A percentile compares a stretch with the other conserved stretches of the same genome.
Conservation (phyloP, 2,888 invertebrate species). For the Coenonympha glycerion region DNA sequence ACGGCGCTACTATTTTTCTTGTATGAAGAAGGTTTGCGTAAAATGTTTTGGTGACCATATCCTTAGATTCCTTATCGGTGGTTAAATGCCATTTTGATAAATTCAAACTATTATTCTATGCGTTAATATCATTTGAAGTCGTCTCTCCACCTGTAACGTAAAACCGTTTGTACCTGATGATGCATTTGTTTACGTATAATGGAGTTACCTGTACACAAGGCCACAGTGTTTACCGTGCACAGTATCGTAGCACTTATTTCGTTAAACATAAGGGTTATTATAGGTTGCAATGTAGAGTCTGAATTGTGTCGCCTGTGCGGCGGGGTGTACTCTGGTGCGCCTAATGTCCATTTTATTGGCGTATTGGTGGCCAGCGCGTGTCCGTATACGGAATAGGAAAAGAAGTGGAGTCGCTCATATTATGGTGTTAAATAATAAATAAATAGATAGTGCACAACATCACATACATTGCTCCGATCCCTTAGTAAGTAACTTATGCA, state of each 20-base stretch:
- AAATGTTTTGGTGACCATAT: too few relatives aligned
- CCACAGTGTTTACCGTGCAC: neutral
- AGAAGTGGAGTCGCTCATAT: constrained; percentile 15
- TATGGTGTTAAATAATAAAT: neutral
- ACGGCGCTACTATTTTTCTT: too few relatives aligned
- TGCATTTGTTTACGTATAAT: constrained; percentile 23
- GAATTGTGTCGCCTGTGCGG: constrained; percentile 1
- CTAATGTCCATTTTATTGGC: constrained; percentile 49
- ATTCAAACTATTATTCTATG: too few relatives aligned
- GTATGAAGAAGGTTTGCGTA: too few relatives aligned
- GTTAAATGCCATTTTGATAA: too few relatives aligned
- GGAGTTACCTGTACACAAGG: constrained; percentile 9
- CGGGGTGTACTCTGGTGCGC: constrained; percentile 23
- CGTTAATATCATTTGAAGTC: too few relatives aligned
- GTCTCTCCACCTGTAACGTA: too few relatives aligned
- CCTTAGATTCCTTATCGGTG: too few relatives aligned
- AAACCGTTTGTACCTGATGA: constrained; percentile 14
- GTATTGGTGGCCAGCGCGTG: constrained; percentile 45
- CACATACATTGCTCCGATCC: too few relatives aligned
- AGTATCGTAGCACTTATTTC: constrained; percentile 5
- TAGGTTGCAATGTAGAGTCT: constrained; percentile 12
- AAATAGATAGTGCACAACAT: too few relatives aligned
- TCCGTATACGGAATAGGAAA: constrained; percentile 27
- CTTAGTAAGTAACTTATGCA: too few relatives aligned
- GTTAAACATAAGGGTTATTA: too few relatives aligned